These are phyloP conservation scores for Phorcus lineatus DNA, from an alignment of 2,888 invertebrate species.

Conservation along the genomic window DNA sequence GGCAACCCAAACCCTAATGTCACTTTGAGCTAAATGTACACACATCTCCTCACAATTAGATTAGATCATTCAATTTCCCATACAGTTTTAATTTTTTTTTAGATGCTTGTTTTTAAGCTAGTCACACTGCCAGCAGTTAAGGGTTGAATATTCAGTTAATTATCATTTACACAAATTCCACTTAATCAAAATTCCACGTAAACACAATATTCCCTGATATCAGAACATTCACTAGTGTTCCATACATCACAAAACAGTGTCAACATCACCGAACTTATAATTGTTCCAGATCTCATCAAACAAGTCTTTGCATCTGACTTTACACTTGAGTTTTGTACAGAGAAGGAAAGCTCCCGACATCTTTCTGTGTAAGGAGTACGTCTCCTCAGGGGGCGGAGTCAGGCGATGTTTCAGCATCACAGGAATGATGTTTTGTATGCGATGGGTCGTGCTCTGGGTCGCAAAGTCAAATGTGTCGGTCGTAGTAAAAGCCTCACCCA, in stretches of 20 bases:
- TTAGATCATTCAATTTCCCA: no score
- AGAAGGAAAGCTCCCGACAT: slow-evolving; percentile 95
- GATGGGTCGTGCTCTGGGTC: slow-evolving; percentile 86
- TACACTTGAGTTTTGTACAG: slow-evolving; percentile 89
- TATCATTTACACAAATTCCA: no score
- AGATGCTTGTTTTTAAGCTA: no score
- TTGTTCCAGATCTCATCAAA: slow-evolving; percentile 87
- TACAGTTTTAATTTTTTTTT: no score
- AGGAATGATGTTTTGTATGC: slow-evolving; percentile 89
- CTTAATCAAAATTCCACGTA: no score
- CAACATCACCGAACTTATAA: slow-evolving; percentile 76
- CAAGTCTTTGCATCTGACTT: slow-evolving; percentile 88
- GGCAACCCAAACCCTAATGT: no score
- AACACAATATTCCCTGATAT: no score
- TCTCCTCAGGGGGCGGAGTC: slow-evolving; percentile 98
- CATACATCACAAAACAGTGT: slow-evolving; percentile 29
- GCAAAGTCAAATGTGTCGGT: slow-evolving; percentile 91
- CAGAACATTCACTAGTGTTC: no score
- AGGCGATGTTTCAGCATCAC: slow-evolving; percentile 94
- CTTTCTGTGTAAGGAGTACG: slow-evolving; percentile 97
- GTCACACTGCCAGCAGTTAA: no score
- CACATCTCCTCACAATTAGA: no score
- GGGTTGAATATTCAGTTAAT: no score
- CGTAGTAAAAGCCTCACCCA: slow-evolving; percentile 93
- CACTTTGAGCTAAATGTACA: no score